Conservation (phyloP, 2,113 vertebrate species). For the Halcyon senegalensis region DNA sequence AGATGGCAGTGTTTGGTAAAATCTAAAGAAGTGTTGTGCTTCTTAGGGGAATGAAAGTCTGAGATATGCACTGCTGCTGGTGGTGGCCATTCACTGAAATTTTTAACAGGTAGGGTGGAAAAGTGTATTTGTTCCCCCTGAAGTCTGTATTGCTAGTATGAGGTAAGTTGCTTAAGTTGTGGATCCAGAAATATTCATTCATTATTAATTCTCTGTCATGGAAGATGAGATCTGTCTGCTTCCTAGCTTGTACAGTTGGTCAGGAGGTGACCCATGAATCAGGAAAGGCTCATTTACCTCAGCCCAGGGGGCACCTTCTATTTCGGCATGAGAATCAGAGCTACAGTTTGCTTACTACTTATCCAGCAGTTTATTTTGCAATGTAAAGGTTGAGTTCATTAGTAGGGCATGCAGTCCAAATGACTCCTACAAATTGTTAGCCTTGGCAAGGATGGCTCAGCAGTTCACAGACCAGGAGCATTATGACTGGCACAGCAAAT, state of each 20-base stretch:
- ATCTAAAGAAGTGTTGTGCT: background rate
- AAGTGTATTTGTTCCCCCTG: background rate
- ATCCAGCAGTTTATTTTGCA: background rate
- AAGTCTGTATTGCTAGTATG: background rate
- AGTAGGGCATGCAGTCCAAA: background rate
- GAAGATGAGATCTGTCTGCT: background rate
- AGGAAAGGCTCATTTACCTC: background rate
- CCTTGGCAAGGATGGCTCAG: background rate
- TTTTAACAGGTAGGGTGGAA: background rate
- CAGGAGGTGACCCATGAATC: background rate
- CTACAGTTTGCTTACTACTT: background rate
- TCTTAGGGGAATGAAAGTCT: background rate
- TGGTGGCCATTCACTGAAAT: background rate
- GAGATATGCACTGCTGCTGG: background rate
- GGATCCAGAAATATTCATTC: background rate
- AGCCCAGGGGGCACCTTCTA: background rate
- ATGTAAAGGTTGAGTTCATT: background rate
- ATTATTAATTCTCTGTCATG: background rate
- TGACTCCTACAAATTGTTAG: background rate
- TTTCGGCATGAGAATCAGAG: background rate
- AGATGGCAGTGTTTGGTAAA: background rate
- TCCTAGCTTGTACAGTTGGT: background rate
- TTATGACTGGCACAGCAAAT: background rate
- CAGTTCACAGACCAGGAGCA: background rate
- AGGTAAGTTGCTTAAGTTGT: background rate